Base-by-base conservation (phyloP, 2,888 invertebrate genomes). In the Gnatocerus cornutus region DNA sequence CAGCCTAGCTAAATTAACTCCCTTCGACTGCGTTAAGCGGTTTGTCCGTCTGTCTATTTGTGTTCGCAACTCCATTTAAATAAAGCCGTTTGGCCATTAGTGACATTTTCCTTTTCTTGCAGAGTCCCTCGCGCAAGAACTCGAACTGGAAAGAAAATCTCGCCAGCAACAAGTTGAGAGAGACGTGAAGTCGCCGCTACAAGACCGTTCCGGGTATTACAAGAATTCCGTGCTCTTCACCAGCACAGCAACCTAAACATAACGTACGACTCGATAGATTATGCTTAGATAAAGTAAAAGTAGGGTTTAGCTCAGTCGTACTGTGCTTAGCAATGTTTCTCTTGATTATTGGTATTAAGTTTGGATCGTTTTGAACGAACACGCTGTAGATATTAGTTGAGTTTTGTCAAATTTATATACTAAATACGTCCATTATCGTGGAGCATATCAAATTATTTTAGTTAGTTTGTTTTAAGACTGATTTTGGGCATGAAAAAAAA, bases 181-280 rank as follows among this genome's bases (percentile, higher is more conserved):
- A 74, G 95, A 95, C 82, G 94, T 94, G 63, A 95, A 95, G 86
- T 93, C 94, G 78, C 94, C 94, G 37, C 88, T 95, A 72, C 93
- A 94, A 79, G 95, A 95, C 85, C 89, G 92, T 71, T 89, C 90
- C 68, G 90, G 91, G 78, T 95, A 95, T 86, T 95, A 95, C 88
- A 95, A 95, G 87, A 95, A 94, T 86, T 95, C 95, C 33, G 94
- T 95, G 76, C 88, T 95, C 74, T 95, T 95, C 85, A 94, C 94
- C 79, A 94, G 94, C 84, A 94, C 94, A 84, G 95, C 95, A 82
- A 95, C 95, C 84, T 89, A 89, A 84, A 81, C 71, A 30, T 48
- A 69, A 52, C 33, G 46, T 56, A 65, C 27, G 45, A 46, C 13
- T 41, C 39, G 55, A 41, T 55, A 50, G 33, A 29, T 16, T 46